Evolutionary conservation across 1,140 invertebrate genomes (phyloP).

Genomic region (Portunus trituberculatus): DNA sequence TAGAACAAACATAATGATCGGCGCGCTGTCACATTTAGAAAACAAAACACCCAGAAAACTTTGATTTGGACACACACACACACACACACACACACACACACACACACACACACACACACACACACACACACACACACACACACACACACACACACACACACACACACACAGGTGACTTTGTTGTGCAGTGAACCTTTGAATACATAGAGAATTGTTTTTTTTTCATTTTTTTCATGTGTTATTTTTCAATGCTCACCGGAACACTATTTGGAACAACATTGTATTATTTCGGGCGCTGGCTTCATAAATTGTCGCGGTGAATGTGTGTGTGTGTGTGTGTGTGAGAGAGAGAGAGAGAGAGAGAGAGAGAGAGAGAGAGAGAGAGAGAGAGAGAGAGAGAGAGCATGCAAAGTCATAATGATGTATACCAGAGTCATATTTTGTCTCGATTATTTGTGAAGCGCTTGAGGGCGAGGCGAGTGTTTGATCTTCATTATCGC

Average conservation of each 20-base stretch:
- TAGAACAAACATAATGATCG: not conserved
- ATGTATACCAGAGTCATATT: too few species aligned
- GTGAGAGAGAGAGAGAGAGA: not conserved
- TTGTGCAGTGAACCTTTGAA: not conserved
- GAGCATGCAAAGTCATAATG: too few species aligned
- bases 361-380: not conserved
- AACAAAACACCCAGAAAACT: too few species aligned
- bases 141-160: not conserved
- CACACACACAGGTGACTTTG: not conserved
- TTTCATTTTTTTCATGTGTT: too few species aligned
- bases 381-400: too few species aligned
- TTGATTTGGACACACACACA: too few species aligned
- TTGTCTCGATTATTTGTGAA: too few species aligned
- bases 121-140: constrained; percentile 15
- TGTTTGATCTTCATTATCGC: constrained; percentile 7
- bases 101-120: constrained; percentile 5
- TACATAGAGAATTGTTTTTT: not conserved
- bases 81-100: too few species aligned
- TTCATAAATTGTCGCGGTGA: too few species aligned
- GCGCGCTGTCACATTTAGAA: not conserved
- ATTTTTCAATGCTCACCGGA: not conserved
- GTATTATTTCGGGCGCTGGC: not conserved
- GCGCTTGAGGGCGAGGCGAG: not conserved
- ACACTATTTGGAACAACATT: not conserved
- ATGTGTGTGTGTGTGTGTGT: not conserved